These are phyloP conservation scores for Thalassarche chlororhynchos DNA, from an alignment of 2,113 vertebrate species.

Conservation along the genomic window DNA sequence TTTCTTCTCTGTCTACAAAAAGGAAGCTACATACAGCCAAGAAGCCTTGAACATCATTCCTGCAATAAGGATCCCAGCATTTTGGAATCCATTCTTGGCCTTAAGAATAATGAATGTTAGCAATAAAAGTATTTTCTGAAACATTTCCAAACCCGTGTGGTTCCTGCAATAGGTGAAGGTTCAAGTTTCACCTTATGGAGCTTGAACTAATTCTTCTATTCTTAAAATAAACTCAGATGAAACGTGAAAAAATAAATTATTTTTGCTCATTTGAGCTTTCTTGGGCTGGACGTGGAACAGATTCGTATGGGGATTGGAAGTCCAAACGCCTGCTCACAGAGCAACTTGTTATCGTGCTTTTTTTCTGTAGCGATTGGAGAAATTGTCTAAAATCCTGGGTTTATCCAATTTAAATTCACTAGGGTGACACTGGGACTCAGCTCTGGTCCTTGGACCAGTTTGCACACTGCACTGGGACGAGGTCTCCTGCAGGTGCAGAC, in stretches of 20 bases:
- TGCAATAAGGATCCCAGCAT: not conserved
- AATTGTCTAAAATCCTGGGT: not conserved
- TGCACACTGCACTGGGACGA: not conserved
- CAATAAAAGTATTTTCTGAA: slow-evolving; percentile 28
- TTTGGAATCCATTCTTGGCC: slow-evolving; percentile 29
- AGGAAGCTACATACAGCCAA: not conserved
- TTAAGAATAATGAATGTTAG: not conserved
- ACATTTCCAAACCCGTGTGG: not conserved
- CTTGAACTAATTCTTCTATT: not conserved
- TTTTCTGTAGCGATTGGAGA: not conserved
- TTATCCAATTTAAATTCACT: not conserved
- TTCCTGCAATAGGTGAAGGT: slow-evolving; percentile 14
- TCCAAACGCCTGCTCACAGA: not conserved
- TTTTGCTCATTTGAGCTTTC: not conserved
- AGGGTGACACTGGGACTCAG: not conserved
- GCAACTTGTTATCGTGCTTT: not conserved
- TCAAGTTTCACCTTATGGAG: slow-evolving; percentile 4
- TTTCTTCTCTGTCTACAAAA: not conserved
- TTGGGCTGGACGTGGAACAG: not conserved
- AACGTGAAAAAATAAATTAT: not conserved
- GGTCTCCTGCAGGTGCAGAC: not conserved
- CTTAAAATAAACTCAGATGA: not conserved
- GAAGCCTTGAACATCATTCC: not conserved
- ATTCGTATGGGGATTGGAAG: accelerated
- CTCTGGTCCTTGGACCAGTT: not conserved